Percentiles rank a stretch among this genome's conserved stretches.
Conservation (phyloP, 2,888 invertebrate genomes). For the Chymomyza caudatula region DNA sequence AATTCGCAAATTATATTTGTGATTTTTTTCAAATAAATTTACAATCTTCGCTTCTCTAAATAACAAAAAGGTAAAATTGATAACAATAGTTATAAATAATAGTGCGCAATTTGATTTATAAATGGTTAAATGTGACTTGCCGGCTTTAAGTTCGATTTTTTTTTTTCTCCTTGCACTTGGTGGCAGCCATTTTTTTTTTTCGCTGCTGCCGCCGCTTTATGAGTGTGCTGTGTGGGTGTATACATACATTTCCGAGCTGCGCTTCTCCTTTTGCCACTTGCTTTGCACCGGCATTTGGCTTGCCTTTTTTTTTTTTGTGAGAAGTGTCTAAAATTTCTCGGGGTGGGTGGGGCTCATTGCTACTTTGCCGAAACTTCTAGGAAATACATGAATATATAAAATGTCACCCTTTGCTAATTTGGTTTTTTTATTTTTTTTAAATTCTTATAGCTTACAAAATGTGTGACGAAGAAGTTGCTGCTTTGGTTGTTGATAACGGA, state of each 20-base stretch:
- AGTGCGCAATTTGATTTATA: background rate
- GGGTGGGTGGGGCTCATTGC: slow-evolving; percentile 15
- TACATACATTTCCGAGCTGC: slow-evolving; percentile 20
- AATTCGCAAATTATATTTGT: slow-evolving; percentile 4
- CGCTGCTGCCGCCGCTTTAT: background rate
- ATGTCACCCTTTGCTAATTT: slow-evolving; percentile 10
- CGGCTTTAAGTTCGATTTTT: slow-evolving; percentile 26
- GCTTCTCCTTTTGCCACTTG: slow-evolving; percentile 24
- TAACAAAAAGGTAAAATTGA: slow-evolving; percentile 49
- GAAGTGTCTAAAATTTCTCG: slow-evolving; percentile 6
- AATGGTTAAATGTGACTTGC: slow-evolving; percentile 3
- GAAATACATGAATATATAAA: too few relatives aligned
- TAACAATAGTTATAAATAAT: background rate
- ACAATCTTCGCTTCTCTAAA: slow-evolving; percentile 36
- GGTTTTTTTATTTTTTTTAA: slow-evolving; percentile 11
- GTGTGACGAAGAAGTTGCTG: slow-evolving; percentile 98
- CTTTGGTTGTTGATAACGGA: slow-evolving; percentile 94
- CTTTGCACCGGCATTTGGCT: slow-evolving; percentile 45
- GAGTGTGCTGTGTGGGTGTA: slow-evolving; percentile 23
- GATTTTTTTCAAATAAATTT: slow-evolving; percentile 26
- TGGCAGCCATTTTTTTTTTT: slow-evolving; percentile 52
- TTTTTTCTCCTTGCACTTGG: slow-evolving; percentile 27
- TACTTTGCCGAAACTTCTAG: slow-evolving; percentile 16
- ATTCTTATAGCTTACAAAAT: slow-evolving; percentile 80
- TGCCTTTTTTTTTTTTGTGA: background rate